Evolutionary conservation across 2,113 vertebrate species (phyloP), one percentile per base, ranked within the genome.

Genomic region (Ifrita kowaldi): DNA sequence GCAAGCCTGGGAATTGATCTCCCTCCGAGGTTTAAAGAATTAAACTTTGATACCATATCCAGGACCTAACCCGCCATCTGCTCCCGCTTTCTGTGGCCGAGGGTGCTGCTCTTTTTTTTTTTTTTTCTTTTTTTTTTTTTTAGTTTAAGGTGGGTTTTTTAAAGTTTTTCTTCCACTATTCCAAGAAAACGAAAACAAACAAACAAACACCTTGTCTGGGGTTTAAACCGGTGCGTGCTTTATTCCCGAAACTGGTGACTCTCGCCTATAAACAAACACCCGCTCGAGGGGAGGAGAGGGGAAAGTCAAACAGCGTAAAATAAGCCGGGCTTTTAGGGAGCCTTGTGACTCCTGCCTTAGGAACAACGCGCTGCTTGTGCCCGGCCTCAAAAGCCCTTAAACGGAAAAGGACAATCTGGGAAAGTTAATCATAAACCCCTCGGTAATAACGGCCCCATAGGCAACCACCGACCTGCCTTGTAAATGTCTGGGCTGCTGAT

Each of bases 391-490:
- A 89, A 95, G 81, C 90, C 53, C 67, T 79, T 4, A 46, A 88
- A 93, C 93, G 93, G 95, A 94, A 97, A 95, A 92, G 83, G 76
- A 96, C 95, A 96, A 96, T 96, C 96, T 97, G 93, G 95, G 89
- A 83, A 89, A 97, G 95, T 97, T 96, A 97, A 97, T 97, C 63
- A 97, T 95, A 95, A 97, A 95, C 96, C 69, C 10, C 57, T 49
- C 65, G 79, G 70, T 88, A 93, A 93, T 79, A 85, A 84, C 70
- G 82, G 87, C 94, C 96, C 96, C 93, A 75, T 6, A 85, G 94
- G 96, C 96, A 63, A 32, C 69, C 88, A 33, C 75, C 57, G 84
- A 95, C 70, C 93, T 73, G 94, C 89, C 95, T 73, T 41, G 94
- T 75, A 88, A 96, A 96, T 63, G 93, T 95, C 91, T 93, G 96